Evolutionary conservation across 2,797 vertebrate species (phyloP).

Genomic region (Chaetophractus vellerosus): DNA sequence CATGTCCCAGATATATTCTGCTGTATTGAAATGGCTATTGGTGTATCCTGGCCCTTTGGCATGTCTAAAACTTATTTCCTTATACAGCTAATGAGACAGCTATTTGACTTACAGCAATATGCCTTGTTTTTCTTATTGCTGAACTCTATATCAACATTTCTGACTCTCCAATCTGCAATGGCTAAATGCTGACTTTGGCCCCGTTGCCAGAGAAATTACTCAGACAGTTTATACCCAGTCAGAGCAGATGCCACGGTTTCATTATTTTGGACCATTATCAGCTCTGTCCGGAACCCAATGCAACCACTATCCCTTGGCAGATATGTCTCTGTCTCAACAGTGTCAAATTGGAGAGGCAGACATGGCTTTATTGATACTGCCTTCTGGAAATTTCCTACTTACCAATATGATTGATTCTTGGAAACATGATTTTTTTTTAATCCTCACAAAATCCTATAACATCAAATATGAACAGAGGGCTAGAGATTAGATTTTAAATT

Average conservation of each 20-base stretch:
- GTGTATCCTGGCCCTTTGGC: conserved; percentile 65
- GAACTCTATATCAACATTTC: conserved; percentile 84
- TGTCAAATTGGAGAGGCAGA: conserved; percentile 85
- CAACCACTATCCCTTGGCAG: conserved; percentile 81
- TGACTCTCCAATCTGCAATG: conserved; percentile 73
- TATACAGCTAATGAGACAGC: conserved; percentile 78
- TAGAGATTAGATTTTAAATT: conserved; percentile 71
- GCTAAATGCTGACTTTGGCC: conserved; percentile 81
- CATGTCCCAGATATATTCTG: conserved; percentile 46
- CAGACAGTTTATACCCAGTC: conserved; percentile 84
- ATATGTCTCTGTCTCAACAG: conserved; percentile 82
- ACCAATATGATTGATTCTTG: conserved; percentile 75
- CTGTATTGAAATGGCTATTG: conserved; percentile 73
- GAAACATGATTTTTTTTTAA: conserved; percentile 69
- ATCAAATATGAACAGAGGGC: conserved; percentile 70
- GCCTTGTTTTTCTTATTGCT: conserved; percentile 82
- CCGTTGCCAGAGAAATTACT: conserved; percentile 83
- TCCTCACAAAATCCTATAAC: conserved; percentile 67
- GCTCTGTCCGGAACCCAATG: conserved; percentile 78
- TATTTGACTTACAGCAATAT: conserved; percentile 82
- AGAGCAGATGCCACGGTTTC: conserved; percentile 86
- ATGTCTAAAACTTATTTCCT: conserved; percentile 80
- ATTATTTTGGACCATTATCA: conserved; percentile 87
- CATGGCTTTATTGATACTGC: conserved; percentile 85
- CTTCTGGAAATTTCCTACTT: conserved; percentile 84